Evolutionary conservation across 2,113 vertebrate species (phyloP).

Genomic region (Aphyosemion australe): DNA sequence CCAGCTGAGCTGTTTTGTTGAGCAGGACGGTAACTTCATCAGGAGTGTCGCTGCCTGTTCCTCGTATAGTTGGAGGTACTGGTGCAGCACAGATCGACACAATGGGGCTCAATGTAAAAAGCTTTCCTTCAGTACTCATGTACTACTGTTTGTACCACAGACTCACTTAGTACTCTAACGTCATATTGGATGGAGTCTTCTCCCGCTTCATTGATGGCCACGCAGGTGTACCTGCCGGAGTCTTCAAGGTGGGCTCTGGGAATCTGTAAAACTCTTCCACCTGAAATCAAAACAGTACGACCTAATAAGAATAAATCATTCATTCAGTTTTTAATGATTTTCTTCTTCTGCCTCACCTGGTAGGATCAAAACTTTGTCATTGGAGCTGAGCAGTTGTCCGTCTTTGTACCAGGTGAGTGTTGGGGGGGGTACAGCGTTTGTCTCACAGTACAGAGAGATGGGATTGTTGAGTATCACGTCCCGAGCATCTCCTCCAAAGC

Average conservation of each 20-base stretch:
- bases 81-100: constrained; percentile 12
- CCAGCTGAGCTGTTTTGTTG: constrained; percentile 79
- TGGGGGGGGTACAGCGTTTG: constrained; percentile 91
- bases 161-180: constrained; percentile 89
- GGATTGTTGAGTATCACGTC: constrained; percentile 93
- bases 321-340: not conserved
- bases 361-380: constrained; percentile 86
- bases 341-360: constrained; percentile 81
- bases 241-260: constrained; percentile 84
- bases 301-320: not conserved
- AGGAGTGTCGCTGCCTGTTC: constrained; percentile 73
- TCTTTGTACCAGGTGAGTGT: constrained; percentile 95
- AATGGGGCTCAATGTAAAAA: not conserved
- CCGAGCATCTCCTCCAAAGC: constrained; percentile 74
- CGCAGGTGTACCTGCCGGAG: constrained; percentile 88
- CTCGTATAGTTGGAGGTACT: constrained; percentile 90
- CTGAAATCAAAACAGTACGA: constrained; percentile 67
- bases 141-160: not conserved
- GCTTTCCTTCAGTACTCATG: not conserved
- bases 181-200: constrained; percentile 94
- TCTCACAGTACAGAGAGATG: constrained; percentile 92
- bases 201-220: constrained; percentile 94
- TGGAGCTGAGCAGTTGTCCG: constrained; percentile 82
- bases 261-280: constrained; percentile 91
- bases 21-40: constrained; percentile 87